Base-by-base conservation (phyloP, 2,888 invertebrate genomes). In the Pedicia rivosa region DNA sequence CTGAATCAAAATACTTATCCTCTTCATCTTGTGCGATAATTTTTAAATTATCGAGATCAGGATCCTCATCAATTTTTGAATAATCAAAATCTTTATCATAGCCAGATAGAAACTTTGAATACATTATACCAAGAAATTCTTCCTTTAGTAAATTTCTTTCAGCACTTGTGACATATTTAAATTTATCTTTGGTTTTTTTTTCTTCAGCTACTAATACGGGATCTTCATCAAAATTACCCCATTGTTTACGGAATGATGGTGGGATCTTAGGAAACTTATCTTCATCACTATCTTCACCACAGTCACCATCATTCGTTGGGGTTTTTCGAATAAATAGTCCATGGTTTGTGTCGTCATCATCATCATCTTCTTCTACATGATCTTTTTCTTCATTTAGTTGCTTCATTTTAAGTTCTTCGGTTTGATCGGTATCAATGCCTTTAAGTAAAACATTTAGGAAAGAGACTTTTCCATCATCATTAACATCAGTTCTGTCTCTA, bases 1-100 rank as follows among this genome's bases (percentile, higher is more conserved):
- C 87, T 4, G 78, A 75, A 56, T 88, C 87, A 64, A 92, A 92
- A 57, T 92, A 92, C 52, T 75, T 78, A 48, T 92, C 91, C 59
- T 92, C 87, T 45, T 77, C 81, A 60, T 92, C 91, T 48, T 75
- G 76, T 28, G 74, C 74, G 40, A 75, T 59, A 36, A 79, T 68
- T 40, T 77, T 76, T 42, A 78, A 55, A 48, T 75, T 70, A 57
- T 92, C 91, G 58, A 81, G 82, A 36, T 75, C 74, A 29, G 78
- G 71, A 63, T 88, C 80, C 46, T 76, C 67, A 56, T 92, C 91
- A 4, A 92, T 78, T 43, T 66, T 64, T 26, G 72, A 65, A 52
- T 92, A 92, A 59, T 92, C 84, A 62, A 87, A 82, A 44, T 84
- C 80, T 36, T 55, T 51, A 59, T 91, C 90, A 50, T 74, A 70